A percentile compares a stretch with the other conserved stretches of the same genome.
These are phyloP conservation scores for Oncorhynchus clarkii DNA, from an alignment of 2,113 vertebrate species.

Conservation along the genomic window DNA sequence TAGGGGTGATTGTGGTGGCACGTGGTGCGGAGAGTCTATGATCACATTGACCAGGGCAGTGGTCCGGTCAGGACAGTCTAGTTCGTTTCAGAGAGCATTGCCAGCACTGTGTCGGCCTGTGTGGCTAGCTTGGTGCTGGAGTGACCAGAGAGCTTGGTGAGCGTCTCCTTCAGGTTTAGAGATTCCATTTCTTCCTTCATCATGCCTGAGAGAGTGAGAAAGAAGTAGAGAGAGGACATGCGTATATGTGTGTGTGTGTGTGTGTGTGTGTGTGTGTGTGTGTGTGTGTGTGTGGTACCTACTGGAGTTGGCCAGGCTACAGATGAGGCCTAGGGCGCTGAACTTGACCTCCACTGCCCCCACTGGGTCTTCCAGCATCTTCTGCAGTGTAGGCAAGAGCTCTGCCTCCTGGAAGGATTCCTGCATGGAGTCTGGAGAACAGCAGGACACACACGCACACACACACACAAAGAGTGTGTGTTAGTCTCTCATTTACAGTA, in stretches of 20 bases:
- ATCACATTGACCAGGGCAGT: not conserved
- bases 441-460: not conserved
- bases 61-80: conserved; percentile 25
- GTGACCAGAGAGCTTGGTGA: conserved; percentile 72
- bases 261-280: not conserved
- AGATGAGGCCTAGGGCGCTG: conserved; percentile 80
- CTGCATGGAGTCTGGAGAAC: conserved; percentile 74
- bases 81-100: conserved; percentile 61
- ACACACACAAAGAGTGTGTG: conserved; percentile 17
- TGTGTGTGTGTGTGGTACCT: conserved; percentile 32
- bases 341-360: conserved; percentile 84
- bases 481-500: no score
- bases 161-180: conserved; percentile 76
- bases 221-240: not conserved
- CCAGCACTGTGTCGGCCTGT: conserved; percentile 73
- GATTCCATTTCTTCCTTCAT: conserved; percentile 79
- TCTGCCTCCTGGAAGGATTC: conserved; percentile 71
- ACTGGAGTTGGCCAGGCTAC: conserved; percentile 83
- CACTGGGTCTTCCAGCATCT: conserved; percentile 77
- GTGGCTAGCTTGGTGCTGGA: conserved; percentile 74
- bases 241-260: not conserved
- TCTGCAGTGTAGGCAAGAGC: conserved; percentile 77
- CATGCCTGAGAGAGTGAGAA: conserved; percentile 46
- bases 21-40: conserved; percentile 1
- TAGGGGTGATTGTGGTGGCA: not conserved